Conservation (phyloP, 92 coral and sea anemone species). For the Plumapathes pennacea region DNA sequence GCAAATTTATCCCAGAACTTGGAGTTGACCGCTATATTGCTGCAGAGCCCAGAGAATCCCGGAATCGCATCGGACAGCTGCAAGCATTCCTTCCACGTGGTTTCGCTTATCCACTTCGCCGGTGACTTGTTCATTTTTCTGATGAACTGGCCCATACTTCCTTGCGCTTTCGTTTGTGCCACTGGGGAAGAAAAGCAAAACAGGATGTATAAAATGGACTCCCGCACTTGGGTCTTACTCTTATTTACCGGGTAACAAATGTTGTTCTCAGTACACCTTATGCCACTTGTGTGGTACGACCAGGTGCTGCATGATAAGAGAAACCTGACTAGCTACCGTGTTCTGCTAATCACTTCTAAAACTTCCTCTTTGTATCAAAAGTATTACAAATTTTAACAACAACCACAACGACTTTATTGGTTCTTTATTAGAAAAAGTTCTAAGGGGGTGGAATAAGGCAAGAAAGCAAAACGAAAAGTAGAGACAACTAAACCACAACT, state of each 20-base stretch:
- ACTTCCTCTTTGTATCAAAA: too few relatives aligned
- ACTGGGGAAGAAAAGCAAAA: constrained; percentile 11
- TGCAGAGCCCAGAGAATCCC: constrained; percentile 84
- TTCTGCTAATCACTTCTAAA: too few relatives aligned
- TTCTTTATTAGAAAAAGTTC: too few relatives aligned
- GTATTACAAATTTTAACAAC: too few relatives aligned
- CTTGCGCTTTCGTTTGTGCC: constrained; percentile 58
- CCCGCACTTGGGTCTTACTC: neutral
- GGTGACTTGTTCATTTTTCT: constrained; percentile 81
- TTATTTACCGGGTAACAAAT: neutral
- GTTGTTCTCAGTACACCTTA: neutral
- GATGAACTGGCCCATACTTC: constrained; percentile 71
- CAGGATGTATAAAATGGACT: neutral
- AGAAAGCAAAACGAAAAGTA: neutral
- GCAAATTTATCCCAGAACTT: constrained; percentile 85
- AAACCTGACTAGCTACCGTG: too few relatives aligned
- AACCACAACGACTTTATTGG: too few relatives aligned
- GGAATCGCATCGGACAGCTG: constrained; percentile 68
- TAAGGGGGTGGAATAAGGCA: too few relatives aligned
- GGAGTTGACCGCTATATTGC: constrained; percentile 68
- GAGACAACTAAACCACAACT: neutral
- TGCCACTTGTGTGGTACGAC: neutral
- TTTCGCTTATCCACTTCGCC: constrained; percentile 81
- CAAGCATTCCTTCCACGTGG: constrained; percentile 89
- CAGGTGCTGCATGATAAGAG: too few relatives aligned